phyloP scores from a whole-genome alignment of 2,797 vertebrate genomes.

The Takifugu ocellatus region DNA sequence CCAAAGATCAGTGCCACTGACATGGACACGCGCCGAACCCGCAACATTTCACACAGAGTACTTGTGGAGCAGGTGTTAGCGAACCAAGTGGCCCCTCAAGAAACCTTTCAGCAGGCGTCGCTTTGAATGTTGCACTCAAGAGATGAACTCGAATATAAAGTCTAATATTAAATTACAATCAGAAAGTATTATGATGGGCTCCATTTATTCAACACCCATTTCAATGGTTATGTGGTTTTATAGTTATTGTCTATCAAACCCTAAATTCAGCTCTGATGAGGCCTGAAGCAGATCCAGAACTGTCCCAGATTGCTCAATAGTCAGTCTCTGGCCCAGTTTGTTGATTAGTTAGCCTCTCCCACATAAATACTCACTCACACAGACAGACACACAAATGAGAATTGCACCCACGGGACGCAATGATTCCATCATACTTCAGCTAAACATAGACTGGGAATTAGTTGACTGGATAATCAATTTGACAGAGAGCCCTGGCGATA shows the following conservation, averaged over 20 bases:
- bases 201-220: slow-evolving; percentile 4
- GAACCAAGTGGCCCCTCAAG: too few relatives aligned
- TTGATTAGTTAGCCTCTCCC: slow-evolving; percentile 69
- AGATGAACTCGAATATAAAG: too few relatives aligned
- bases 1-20: too few relatives aligned
- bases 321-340: slow-evolving; percentile 65
- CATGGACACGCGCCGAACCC: too few relatives aligned
- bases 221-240: slow-evolving; percentile 22
- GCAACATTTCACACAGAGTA: too few relatives aligned
- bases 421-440: slow-evolving; percentile 76
- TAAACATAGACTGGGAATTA: slow-evolving; percentile 77
- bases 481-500: slow-evolving; percentile 65
- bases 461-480: slow-evolving; percentile 76
- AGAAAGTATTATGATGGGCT: too few relatives aligned
- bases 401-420: slow-evolving; percentile 69
- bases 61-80: too few relatives aligned
- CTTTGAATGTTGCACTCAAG: too few relatives aligned
- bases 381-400: slow-evolving; percentile 76
- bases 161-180: too few relatives aligned
- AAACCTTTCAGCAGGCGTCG: too few relatives aligned
- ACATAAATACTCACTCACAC: slow-evolving; percentile 72
- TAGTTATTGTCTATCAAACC: slow-evolving; percentile 43
- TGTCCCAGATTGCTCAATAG: slow-evolving; percentile 63
- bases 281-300: slow-evolving; percentile 44
- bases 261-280: slow-evolving; percentile 43